Percentiles rank a stretch among this genome's conserved stretches.
These are phyloP conservation scores for Gephyroberyx darwinii DNA, from an alignment of 2,797 vertebrate genomes.

Conservation along the genomic window DNA sequence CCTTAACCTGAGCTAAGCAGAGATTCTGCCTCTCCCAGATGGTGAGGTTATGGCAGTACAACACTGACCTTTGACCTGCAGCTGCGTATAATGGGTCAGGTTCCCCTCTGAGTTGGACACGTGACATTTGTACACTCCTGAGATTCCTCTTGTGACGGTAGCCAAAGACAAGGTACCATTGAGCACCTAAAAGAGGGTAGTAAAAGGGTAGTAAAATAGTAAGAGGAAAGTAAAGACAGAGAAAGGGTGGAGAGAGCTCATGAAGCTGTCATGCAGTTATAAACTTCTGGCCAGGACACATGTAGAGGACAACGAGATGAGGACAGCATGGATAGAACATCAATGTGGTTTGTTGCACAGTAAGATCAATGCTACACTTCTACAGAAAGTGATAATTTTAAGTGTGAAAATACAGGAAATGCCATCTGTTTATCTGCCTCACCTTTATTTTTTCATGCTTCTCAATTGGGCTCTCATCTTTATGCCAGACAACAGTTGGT, in stretches of 20 bases:
- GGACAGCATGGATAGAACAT: conserved; percentile 9
- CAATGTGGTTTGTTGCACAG: conserved; percentile 40
- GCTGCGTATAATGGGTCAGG: conserved; percentile 86
- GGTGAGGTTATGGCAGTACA: conserved; percentile 26
- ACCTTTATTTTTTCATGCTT: conserved; percentile 87
- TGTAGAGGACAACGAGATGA: background rate
- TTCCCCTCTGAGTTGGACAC: conserved; percentile 92
- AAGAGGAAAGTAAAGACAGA: conserved; percentile 22
- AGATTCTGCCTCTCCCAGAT: conserved; percentile 24
- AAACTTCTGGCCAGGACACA: background rate
- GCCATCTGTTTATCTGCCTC: conserved; percentile 59
- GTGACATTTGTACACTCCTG: conserved; percentile 92
- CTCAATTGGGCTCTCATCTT: conserved; percentile 81
- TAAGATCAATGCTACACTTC: conserved; percentile 40
- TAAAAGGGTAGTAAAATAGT: conserved; percentile 7
- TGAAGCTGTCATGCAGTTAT: conserved; percentile 8
- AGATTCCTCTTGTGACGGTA: conserved; percentile 81
- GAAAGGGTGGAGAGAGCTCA: conserved; percentile 10
- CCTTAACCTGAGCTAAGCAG: conserved; percentile 1
- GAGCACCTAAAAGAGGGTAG: conserved; percentile 80
- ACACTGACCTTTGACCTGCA: conserved; percentile 92
- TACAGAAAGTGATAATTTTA: conserved; percentile 39
- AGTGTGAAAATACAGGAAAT: conserved; percentile 49
- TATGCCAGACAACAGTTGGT: conserved; percentile 90
- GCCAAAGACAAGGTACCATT: conserved; percentile 89